Evolutionary conservation across 2,888 invertebrate genomes (phyloP).

Genomic region (Ophion ventricosus): DNA sequence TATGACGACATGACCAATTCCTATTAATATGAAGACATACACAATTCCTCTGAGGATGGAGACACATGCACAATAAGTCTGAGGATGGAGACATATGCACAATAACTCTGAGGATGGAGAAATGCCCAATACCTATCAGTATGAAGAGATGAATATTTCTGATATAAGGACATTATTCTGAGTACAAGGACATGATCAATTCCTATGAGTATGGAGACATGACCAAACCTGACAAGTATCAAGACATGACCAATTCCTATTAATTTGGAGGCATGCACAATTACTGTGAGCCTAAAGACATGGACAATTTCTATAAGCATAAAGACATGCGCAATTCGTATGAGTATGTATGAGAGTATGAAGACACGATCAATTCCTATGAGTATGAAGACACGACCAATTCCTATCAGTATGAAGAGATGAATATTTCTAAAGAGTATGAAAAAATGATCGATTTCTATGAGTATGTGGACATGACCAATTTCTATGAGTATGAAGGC

Average conservation of each 20-base stretch:
- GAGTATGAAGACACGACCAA: neutral
- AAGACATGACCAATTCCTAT: neutral
- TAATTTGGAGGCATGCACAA: neutral
- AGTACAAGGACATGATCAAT: neutral
- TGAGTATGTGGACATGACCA: no score
- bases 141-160: neutral
- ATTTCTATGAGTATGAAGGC: no score
- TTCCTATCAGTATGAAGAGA: neutral
- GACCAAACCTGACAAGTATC: neutral
- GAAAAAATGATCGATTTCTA: no score
- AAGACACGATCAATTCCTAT: neutral
- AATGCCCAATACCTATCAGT: neutral
- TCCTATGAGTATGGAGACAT: neutral
- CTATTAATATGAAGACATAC: neutral
- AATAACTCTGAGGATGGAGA: neutral
- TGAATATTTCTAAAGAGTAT: neutral
- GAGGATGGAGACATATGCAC: neutral
- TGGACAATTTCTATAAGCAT: neutral
- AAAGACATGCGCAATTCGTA: neutral
- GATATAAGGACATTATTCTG: neutral
- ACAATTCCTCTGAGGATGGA: neutral
- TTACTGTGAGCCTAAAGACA: neutral
- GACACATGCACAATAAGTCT: neutral
- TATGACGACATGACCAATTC: neutral
- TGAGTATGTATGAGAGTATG: neutral